Conservation (phyloP, 1,140 invertebrate genomes). For the Drosophila ironensis region DNA sequence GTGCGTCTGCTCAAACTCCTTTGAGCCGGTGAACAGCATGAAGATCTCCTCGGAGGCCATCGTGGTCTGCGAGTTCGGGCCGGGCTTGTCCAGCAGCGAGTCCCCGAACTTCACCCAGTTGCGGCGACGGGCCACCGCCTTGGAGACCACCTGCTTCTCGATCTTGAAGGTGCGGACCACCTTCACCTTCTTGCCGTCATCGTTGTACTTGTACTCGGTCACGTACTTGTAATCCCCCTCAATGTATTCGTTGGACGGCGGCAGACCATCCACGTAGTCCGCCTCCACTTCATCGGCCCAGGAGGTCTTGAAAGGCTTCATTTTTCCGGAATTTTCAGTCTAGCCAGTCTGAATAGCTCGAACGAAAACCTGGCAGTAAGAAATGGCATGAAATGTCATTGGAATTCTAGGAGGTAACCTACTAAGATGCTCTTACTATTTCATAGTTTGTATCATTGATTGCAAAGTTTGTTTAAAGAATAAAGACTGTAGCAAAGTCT, state of each 20-base stretch:
- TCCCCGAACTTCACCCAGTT: conserved; percentile 98
- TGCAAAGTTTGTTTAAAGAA: too few species aligned
- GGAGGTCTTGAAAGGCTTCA: conserved; percentile 89
- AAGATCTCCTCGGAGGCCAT: conserved; percentile 97
- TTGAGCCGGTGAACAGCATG: conserved; percentile 94
- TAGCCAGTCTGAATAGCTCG: not conserved
- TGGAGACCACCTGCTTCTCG: conserved; percentile 94
- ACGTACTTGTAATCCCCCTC: conserved; percentile 95
- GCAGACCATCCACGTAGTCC: conserved; percentile 89
- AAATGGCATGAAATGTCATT: accelerated
- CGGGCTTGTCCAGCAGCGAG: conserved; percentile 93
- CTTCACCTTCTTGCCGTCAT: conserved; percentile 94
- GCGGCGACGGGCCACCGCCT: conserved; percentile 94
- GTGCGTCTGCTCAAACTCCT: conserved; percentile 92
- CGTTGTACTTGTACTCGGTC: conserved; percentile 95
- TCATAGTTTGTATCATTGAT: too few species aligned
- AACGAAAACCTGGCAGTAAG: too few species aligned
- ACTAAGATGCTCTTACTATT: not conserved
- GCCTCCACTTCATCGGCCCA: conserved; percentile 97
- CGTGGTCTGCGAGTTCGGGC: conserved; percentile 97
- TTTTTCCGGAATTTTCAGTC: not conserved
- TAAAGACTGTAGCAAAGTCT: not conserved
- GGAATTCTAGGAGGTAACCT: not conserved
- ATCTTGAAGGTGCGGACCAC: conserved; percentile 95
- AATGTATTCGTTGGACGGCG: conserved; percentile 90